Evolutionary conservation across 2,888 invertebrate species (phyloP), one percentile per base, ranked within the genome.

Genomic region (Callimorpha dominula): DNA sequence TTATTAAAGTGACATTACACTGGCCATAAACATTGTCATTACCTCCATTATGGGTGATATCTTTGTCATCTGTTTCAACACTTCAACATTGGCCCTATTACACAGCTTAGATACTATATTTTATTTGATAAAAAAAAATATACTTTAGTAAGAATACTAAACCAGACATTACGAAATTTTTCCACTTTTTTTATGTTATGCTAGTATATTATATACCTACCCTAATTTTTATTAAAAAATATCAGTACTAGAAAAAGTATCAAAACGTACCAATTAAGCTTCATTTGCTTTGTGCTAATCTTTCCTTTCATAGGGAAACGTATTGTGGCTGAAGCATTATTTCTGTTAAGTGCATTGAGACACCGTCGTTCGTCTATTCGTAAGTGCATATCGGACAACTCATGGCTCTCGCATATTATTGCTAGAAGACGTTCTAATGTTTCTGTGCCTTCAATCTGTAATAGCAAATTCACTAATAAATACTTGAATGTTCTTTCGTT

Each of bases 301-400:
- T 96, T 97, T 65, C 97, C 98, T 78, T 96, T 96, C 89, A 98
- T 95, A 1, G 97, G 97, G 90, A 96, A 98, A 12, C 98, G 94
- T 75, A 97, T 97, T 0, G 96, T 96, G 0, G 92, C 85, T 0
- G 91, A 89, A 0, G 90, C 77, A 82, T 96, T 96, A 85, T 96
- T 96, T 84, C 96, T 96, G 88, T 98, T 98, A 7, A 98, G 92
- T 0, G 96, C 88, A 88, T 98, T 98, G 60, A 98, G 93, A 46
- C 94, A 93, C 80, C 96, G 96, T 76, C 97, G 97, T 87, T 98
- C 98, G 87, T 96, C 97, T 0, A 96, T 96, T 76, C 98, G 93
- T 40, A 98, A 91, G 77, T 97, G 96, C 90, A 97, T 96, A 70
- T 97, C 97, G 0, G 96, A 92, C 85, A 97, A 96, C 87, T 98